A percentile compares a stretch with the other conserved stretches of the same genome.
Conservation (phyloP, 2,797 vertebrate species). For the Pterois miles region DNA sequence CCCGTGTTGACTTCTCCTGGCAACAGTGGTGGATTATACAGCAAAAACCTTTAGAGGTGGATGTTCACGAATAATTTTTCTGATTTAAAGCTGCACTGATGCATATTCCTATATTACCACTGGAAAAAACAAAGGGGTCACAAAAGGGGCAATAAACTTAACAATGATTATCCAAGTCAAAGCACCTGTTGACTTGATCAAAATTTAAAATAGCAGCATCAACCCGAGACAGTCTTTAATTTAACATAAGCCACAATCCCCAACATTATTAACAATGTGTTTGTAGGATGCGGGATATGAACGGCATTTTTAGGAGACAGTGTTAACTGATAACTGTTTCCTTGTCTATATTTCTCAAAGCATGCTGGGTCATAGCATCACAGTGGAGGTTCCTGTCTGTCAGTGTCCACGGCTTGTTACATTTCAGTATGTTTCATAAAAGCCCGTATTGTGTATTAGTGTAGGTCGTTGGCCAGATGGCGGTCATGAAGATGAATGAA, state of each 20-base stretch:
- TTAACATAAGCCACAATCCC: neutral
- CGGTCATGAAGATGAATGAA: constrained; percentile 56
- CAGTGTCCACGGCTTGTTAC: neutral
- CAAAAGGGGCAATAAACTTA: neutral
- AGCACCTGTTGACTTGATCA: neutral
- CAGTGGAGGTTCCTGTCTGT: neutral
- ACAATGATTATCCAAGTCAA: neutral
- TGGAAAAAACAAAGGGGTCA: neutral
- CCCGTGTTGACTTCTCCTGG: too few relatives aligned
- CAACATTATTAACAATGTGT: neutral
- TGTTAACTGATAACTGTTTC: neutral
- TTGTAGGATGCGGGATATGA: neutral
- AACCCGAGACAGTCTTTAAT: neutral
- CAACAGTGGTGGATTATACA: neutral
- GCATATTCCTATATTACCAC: neutral
- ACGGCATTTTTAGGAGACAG: neutral
- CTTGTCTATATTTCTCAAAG: neutral
- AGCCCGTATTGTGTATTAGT: neutral
- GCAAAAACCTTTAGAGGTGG: neutral
- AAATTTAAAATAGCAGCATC: neutral
- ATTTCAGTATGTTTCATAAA: constrained; percentile 5
- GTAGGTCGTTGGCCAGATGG: constrained; percentile 46
- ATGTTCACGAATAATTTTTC: neutral
- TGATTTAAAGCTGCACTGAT: neutral
- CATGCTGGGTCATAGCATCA: neutral